These are phyloP conservation scores for Hymenopus coronatus DNA, from an alignment of 2,888 invertebrate species.

Conservation along the genomic window DNA sequence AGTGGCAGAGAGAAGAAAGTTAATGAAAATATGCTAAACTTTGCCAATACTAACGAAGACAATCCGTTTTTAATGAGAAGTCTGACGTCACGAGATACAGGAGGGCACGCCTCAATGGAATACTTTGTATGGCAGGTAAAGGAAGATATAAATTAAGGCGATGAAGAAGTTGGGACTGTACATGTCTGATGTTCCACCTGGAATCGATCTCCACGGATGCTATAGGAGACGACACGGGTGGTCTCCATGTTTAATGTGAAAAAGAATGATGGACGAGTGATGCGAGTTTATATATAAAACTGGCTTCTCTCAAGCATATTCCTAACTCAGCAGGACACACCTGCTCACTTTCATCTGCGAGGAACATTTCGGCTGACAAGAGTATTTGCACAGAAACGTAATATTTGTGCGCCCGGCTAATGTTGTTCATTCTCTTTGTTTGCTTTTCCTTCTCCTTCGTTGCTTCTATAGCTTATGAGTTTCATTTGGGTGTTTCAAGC, in stretches of 20 bases:
- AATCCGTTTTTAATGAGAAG: too few relatives aligned
- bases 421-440: not conserved
- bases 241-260: not conserved
- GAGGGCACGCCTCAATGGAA: too few relatives aligned
- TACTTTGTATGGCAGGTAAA: too few relatives aligned
- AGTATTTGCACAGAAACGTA: not conserved
- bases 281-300: not conserved
- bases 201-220: not conserved
- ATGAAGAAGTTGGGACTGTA: not conserved
- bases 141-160: too few relatives aligned
- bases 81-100: too few relatives aligned
- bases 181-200: not conserved
- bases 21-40: too few relatives aligned
- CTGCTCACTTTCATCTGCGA: not conserved
- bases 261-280: not conserved
- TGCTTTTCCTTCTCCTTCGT: not conserved
- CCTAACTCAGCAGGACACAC: not conserved
- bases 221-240: not conserved
- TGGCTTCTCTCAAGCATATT: not conserved
- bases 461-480: not conserved
- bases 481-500: not conserved
- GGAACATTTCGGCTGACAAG: not conserved
- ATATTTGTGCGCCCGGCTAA: not conserved
- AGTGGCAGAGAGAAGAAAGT: too few relatives aligned
- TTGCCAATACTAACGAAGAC: too few relatives aligned